Evolutionary conservation across 1,140 invertebrate species (phyloP).

Genomic region (Zaprionus taronus): DNA sequence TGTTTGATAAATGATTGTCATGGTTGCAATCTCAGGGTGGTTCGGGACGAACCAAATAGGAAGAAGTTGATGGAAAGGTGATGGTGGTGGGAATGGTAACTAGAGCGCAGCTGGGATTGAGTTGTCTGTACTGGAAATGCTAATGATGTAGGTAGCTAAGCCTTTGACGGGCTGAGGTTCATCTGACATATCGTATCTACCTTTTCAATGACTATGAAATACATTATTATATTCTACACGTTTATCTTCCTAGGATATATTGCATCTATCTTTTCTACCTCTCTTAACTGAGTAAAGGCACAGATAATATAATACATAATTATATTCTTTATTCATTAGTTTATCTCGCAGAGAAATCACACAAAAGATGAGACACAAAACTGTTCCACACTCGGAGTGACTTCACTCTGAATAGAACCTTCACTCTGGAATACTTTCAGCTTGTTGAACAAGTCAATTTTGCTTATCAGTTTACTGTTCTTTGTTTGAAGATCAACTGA

Average conservation of each 20-base stretch:
- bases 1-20: conserved; percentile 79
- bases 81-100: conserved; percentile 27
- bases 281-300: no score
- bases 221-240: no score
- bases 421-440: not conserved
- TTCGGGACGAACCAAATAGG: conserved; percentile 1
- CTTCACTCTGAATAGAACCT: not conserved
- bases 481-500: not conserved
- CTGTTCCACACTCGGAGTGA: not conserved
- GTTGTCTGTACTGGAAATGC: conserved; percentile 25
- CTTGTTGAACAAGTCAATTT: conserved; percentile 4
- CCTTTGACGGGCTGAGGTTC: not conserved
- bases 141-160: conserved; percentile 29
- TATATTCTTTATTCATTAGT: no score
- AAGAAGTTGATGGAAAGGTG: not conserved
- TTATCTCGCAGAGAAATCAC: no score
- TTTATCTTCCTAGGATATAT: no score
- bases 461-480: not conserved
- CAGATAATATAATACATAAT: no score
- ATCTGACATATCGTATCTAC: no score
- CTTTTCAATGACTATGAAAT: no score
- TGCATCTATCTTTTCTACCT: no score
- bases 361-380: not conserved
- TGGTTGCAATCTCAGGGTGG: conserved; percentile 58
- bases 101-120: conserved; percentile 46